Evolutionary conservation across 2,797 vertebrate species (phyloP), one percentile per base, ranked within the genome.

Genomic region (Phataginus tetradactyla): DNA sequence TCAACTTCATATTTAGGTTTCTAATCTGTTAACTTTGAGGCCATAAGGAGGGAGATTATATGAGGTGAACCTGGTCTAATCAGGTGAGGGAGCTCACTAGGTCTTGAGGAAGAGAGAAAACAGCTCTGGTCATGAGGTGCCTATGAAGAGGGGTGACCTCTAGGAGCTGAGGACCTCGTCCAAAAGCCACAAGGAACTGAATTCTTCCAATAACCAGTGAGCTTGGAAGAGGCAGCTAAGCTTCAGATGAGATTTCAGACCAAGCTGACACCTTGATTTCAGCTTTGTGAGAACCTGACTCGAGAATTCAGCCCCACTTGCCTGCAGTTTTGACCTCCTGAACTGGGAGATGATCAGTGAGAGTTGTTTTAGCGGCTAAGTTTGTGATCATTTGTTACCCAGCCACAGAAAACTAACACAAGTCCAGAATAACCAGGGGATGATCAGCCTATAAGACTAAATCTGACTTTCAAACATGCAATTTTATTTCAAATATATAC

Each of bases 101-200:
- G 11, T 74, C 32, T 71, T 15, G 1, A 61, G 4, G 37, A 74
- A 7, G 10, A 63, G 34, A 69, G 13, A 29, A 66, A 66, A 34
- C 15, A 21, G 15, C 20, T 8, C 20, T 75, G 3, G 3, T 11
- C 4, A 3, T 37, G 25, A n/a, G 5, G 10, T 37, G 5, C 11
- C 14, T 8, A 2, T n/a, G 64, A 20, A 87, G 63, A 29, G 4
- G 23, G 34, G 4, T 29, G n/a, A 6, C 29, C 39, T 42, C 39
- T 18, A n/a, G 51, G 32, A 12, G 1, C 15, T 29, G 20, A 88
- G 45, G 53, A 6, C 64, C 51, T 34, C 29, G 18, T 34, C 23
- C 32, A 20, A 25, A 0, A 34, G 23, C 7, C 42, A 23, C 49
- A 32, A 68, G 42, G 29, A 78, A 71, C 27, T 29, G 14, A 49